Conservation (phyloP, 2,113 vertebrate genomes). For the Gallinago paraguaiae region DNA sequence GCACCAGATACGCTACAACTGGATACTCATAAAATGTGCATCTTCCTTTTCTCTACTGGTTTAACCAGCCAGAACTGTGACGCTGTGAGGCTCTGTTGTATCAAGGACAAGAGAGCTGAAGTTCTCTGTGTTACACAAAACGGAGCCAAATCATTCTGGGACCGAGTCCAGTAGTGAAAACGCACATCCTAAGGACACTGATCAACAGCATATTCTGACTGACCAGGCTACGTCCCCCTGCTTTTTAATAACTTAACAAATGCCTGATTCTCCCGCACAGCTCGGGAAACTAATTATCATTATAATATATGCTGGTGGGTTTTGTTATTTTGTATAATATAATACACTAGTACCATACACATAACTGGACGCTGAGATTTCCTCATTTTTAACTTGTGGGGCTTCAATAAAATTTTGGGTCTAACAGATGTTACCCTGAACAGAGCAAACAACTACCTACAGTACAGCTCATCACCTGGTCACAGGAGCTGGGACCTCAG, state of each 20-base stretch:
- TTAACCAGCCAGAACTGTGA: background rate
- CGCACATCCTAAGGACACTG: background rate
- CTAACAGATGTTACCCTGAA: background rate
- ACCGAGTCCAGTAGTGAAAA: background rate
- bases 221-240: background rate
- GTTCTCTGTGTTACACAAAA: background rate
- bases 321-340: background rate
- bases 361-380: background rate
- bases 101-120: background rate
- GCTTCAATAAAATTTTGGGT: background rate
- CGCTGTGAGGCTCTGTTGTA: background rate
- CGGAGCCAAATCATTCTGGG: slow-evolving; percentile 23
- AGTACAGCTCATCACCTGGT: background rate
- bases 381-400: background rate
- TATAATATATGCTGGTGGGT: background rate
- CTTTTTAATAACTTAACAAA: background rate
- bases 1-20: background rate
- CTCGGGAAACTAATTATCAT: background rate
- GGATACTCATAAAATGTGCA: fast-evolving
- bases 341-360: background rate
- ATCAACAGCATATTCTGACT: background rate
- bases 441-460: background rate
- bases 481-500: background rate
- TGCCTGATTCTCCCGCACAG: background rate
- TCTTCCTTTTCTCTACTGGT: background rate